Conservation (phyloP, 2,113 vertebrate species). For the Corydoras sp. region DNA sequence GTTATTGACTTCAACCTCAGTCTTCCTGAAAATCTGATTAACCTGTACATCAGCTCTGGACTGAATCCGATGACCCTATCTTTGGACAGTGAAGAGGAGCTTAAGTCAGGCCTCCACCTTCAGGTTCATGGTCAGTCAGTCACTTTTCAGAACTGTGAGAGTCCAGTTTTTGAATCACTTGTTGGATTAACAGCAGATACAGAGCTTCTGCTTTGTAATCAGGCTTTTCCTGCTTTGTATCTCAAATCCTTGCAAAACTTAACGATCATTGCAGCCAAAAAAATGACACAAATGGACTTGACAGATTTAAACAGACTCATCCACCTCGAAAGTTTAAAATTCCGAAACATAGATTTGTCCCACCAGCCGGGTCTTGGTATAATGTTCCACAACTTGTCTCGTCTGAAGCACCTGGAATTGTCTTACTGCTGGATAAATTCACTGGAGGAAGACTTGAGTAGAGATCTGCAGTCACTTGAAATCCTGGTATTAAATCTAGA, state of each 20-base stretch:
- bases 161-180: conserved; percentile 18
- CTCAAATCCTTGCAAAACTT: conserved; percentile 16
- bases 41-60: conserved; percentile 21
- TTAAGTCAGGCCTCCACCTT: conserved; percentile 1
- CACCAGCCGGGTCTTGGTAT: conserved; percentile 11
- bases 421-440: conserved; percentile 5
- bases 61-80: conserved; percentile 15
- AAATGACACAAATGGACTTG: background rate
- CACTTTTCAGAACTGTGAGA: conserved; percentile 26
- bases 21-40: conserved; percentile 13
- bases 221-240: background rate
- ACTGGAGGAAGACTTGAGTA: conserved; percentile 17
- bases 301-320: conserved; percentile 20
- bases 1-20: conserved; percentile 19
- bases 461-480: conserved; percentile 19
- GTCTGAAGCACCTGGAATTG: conserved; percentile 14
- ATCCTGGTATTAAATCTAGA: background rate
- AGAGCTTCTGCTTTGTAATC: conserved; percentile 12
- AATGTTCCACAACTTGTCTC: conserved; percentile 24
- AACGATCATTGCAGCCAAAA: background rate
- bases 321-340: conserved; percentile 11
- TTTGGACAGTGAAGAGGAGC: conserved; percentile 1
- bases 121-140: conserved; percentile 11
- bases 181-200: conserved; percentile 8
- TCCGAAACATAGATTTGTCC: conserved; percentile 21